Percentiles rank a stretch among this genome's conserved stretches.
Conservation (phyloP, 2,888 invertebrate genomes). For the Cistogaster globosa region DNA sequence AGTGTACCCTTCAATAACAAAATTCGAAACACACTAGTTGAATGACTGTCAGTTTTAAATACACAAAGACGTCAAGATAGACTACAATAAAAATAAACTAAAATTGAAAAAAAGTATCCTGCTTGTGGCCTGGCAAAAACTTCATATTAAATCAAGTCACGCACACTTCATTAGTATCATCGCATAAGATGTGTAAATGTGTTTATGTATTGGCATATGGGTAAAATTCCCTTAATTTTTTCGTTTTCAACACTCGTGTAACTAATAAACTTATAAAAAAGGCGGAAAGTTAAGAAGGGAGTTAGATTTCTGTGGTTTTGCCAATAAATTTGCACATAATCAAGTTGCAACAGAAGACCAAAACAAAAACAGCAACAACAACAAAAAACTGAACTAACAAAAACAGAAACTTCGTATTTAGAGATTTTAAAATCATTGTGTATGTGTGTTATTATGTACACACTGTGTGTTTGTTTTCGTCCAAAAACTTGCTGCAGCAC, state of each 20-base stretch:
- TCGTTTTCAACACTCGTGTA: conserved; percentile 18
- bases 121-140: conserved; percentile 22
- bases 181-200: conserved; percentile 68
- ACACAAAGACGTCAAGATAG: background rate
- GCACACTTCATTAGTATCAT: conserved; percentile 72
- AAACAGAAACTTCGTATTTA: conserved; percentile 31
- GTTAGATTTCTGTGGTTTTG: conserved; percentile 59
- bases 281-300: background rate
- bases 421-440: conserved; percentile 29
- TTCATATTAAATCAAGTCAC: conserved; percentile 68
- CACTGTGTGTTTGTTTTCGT: conserved; percentile 11
- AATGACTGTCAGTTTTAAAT: conserved; percentile 9
- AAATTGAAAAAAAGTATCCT: conserved; percentile 34
- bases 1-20: background rate
- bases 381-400: background rate
- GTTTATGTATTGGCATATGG: conserved; percentile 62
- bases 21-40: conserved; percentile 34
- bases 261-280: background rate
- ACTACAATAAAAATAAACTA: background rate
- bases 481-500: conserved; percentile 9
- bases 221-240: conserved; percentile 28
- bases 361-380: background rate
- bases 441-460: background rate
- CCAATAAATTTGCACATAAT: conserved; percentile 72
- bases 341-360: conserved; percentile 58